Conservation (phyloP, 1,140 invertebrate genomes). For the Uloborus diversus region DNA sequence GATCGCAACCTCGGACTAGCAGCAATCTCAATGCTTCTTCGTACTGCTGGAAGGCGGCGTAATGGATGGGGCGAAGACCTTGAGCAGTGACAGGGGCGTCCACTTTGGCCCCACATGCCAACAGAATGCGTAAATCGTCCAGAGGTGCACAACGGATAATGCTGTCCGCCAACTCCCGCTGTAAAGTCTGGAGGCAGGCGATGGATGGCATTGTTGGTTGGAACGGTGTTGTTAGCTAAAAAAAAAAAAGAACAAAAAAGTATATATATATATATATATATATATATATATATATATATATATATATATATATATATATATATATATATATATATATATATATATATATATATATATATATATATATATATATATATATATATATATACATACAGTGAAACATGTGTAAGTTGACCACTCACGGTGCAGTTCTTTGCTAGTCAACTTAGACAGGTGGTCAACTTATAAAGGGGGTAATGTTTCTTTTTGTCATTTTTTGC, state of each 20-base stretch:
- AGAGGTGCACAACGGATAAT: slow-evolving; percentile 86
- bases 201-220: slow-evolving; percentile 55
- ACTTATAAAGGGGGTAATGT: too few relatives aligned
- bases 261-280: background rate
- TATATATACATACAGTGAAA: too few relatives aligned
- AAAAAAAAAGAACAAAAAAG: too few relatives aligned
- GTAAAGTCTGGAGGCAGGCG: slow-evolving; percentile 66
- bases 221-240: background rate
- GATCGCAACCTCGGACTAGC: slow-evolving; percentile 78
- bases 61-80: slow-evolving; percentile 87
- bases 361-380: background rate
- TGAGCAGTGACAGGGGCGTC: slow-evolving; percentile 69
- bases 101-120: slow-evolving; percentile 85
- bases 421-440: too few relatives aligned
- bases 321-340: background rate
- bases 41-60: slow-evolving; percentile 87
- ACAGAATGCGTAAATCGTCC: slow-evolving; percentile 84
- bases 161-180: slow-evolving; percentile 87
- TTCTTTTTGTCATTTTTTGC: too few relatives aligned
- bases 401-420: too few relatives aligned
- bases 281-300: background rate
- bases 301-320: too few relatives aligned
- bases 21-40: slow-evolving; percentile 80
- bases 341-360: background rate
- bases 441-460: too few relatives aligned